phyloP scores from a whole-genome alignment of 2,113 vertebrate genomes.

The Acrocephalus kingi region DNA sequence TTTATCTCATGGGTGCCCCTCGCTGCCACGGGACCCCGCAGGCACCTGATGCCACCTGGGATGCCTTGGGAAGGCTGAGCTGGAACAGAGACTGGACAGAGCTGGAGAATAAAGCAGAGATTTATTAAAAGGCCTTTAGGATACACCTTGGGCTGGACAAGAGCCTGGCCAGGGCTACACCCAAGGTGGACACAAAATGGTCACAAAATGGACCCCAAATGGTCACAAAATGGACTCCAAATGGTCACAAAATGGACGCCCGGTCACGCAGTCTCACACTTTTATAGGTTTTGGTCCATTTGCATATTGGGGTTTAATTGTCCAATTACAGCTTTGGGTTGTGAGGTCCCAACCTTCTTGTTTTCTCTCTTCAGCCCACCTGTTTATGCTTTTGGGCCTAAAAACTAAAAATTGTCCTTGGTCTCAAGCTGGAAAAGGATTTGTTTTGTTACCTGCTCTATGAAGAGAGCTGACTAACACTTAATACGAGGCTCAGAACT shows the following conservation, averaged over 20 bases:
- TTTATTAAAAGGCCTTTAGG: not conserved
- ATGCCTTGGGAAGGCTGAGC: not conserved
- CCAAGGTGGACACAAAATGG: too few relatives aligned
- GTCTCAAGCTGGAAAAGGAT: not conserved
- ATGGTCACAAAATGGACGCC: not conserved
- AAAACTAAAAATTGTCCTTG: not conserved
- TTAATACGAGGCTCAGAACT: not conserved
- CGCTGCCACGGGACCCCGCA: fast-evolving
- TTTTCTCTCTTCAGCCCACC: not conserved
- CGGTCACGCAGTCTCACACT: not conserved
- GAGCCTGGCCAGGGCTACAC: not conserved
- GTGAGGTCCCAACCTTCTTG: not conserved
- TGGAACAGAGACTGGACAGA: not conserved
- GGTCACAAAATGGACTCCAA: not conserved
- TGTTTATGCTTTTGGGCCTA: not conserved
- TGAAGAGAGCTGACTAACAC: not conserved
- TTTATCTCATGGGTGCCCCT: not conserved
- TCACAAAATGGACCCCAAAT: not conserved
- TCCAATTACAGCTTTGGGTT: not conserved
- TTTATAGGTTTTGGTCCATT: not conserved
- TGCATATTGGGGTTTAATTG: not conserved
- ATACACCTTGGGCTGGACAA: not conserved
- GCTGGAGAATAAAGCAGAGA: not conserved
- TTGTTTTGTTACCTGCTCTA: not conserved
- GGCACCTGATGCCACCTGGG: fast-evolving